Base-by-base conservation (phyloP, 2,888 invertebrate genomes). In the Cartodere bifasciata region DNA sequence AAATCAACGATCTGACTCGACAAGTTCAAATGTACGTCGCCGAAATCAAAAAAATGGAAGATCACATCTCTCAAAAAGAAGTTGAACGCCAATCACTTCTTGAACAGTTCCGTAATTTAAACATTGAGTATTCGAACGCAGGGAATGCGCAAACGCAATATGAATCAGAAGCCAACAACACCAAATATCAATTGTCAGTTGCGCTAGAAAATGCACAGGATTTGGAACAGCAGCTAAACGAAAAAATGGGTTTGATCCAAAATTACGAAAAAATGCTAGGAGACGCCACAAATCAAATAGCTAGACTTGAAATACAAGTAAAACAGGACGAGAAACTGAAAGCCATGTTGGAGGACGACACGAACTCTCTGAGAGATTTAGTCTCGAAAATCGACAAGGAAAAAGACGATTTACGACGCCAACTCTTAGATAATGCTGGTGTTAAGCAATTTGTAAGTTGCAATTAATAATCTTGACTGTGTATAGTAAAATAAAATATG, bases 11-110 rank as follows among this genome's bases (percentile, higher is more conserved):
- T 43, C 60, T 85, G 38, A 83, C 79, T 52, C 68, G 72, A 38
- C 82, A 85, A 50, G 57, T 85, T 36, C 82, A 83, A 48, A 79
- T 82, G 47, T 86, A 86, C 60, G 82, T 85, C 4, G 72, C 74
- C 44, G 83, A 85, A 64, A 76, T 86, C 10, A 75, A 80, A 48
- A 67, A 80, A 45, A 78, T 79, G 37, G 84, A 85, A 56, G 83
- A 85, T 46, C 58, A 83, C 34, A 63, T 85, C 16, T 69, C 75
- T 34, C 67, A 75, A 42, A 77, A 76, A 61, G 85, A 85, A 60
- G 71, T 72, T 36, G 84, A 85, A 59, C 67, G 84, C 34, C 74
- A 75, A 35, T 82, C 83, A 52, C 75, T 86, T 73, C 53, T 85
- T 44, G 82, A 84, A 49, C 79, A 84, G 44, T 85, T 80, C 59